Evolutionary conservation across 1,140 invertebrate genomes (phyloP).

Genomic region (Campodea augens): DNA sequence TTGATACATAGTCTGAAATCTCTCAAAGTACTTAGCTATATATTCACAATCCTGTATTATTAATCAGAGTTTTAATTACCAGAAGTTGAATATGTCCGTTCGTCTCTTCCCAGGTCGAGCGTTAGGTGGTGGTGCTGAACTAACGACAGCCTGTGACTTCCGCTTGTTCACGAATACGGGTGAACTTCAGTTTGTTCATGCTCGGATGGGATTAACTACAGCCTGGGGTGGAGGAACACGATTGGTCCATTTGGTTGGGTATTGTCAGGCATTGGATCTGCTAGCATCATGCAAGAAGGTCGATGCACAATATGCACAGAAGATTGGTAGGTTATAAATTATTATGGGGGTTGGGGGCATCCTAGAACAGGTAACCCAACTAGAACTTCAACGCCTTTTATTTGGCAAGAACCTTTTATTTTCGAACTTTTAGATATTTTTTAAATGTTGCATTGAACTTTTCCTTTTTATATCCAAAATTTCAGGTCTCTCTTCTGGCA

Average conservation of each 20-base stretch:
- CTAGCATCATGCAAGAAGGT: conserved; percentile 22
- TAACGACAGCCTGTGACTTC: conserved; percentile 29
- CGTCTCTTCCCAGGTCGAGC: conserved; percentile 27
- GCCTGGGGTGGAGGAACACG: conserved; percentile 30
- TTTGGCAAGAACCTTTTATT: too few species aligned
- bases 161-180: conserved; percentile 21
- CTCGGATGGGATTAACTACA: conserved; percentile 26
- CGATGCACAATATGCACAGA: conserved; percentile 18
- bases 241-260: conserved; percentile 26
- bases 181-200: conserved; percentile 26
- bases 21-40: background rate
- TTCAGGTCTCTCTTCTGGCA: too few species aligned
- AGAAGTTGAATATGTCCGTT: too few species aligned
- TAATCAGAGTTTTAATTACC: too few species aligned
- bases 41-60: background rate
- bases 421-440: too few species aligned
- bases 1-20: too few species aligned
- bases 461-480: too few species aligned
- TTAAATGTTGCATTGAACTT: too few species aligned
- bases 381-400: too few species aligned
- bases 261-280: conserved; percentile 23
- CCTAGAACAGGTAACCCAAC: too few species aligned
- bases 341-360: too few species aligned
- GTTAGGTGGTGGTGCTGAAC: conserved; percentile 34
- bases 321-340: conserved; percentile 15